Evolutionary conservation across 2,888 invertebrate genomes (phyloP), one percentile per base, ranked within the genome.

Genomic region (Cremastobaeus sp.): DNA sequence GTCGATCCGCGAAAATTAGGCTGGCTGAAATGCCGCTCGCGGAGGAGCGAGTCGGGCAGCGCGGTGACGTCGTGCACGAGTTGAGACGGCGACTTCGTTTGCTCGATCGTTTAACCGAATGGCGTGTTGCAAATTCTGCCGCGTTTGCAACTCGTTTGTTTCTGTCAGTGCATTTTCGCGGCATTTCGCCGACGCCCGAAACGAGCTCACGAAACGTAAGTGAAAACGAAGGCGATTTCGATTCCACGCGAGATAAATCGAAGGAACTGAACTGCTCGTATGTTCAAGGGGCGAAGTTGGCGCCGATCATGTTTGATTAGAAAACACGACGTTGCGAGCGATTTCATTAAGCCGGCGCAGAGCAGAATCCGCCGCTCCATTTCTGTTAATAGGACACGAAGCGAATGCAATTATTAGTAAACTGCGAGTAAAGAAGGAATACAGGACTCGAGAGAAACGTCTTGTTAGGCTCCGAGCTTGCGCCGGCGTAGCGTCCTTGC

Each of bases 1-100:
- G 76, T 77, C 78, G 76, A 81, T 80, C 77, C 74, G 75, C 64
- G 59, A 62, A 79, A 83, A 83, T 81, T 79, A 76, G 80, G 79
- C 77, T 80, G 78, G 73, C 43, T 30, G 52, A 55, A 73, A 60
- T 68, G 57, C 37, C 60, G 52, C 25, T 30, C 41, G 25, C 32
- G 34, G 43, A 9, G 34, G 14, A 57, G 34, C 4, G 21, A 62
- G 50, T 50, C 28, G 32, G 20, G 32, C 43, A 30, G 32, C 25
- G 37, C 1, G 45, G 32, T 35, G 45, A 25, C 21, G 35, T 17
- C 35, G 25, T 59, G 43, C 34, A 34, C 43, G 32, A 35, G 15
- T 11, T 9, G 25, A 21, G 28, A 15, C 21, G 2, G 11, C 15
- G 25, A 15, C 18, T 32, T 50, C 17, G 5, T 39, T 39, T 25